Evolutionary conservation across 30 jellyfish, hydroid and myxozoan species (phyloP).

Genomic region (Hydra vulgaris): DNA sequence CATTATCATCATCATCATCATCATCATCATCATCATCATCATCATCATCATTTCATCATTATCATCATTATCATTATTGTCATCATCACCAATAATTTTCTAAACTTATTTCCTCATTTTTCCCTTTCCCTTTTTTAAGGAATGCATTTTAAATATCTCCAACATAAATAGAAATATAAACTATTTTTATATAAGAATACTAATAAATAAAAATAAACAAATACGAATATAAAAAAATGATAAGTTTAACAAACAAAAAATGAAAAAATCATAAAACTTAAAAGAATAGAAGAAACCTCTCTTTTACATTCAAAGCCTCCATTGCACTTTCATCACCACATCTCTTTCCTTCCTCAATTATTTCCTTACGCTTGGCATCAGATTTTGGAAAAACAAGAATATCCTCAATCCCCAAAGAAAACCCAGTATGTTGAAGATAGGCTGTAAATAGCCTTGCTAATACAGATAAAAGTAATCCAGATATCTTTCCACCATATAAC

Average conservation of each 20-base stretch:
- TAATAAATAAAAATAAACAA: no score
- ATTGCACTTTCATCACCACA: conserved; percentile 94
- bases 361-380: conserved; percentile 45
- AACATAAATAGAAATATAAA: no score
- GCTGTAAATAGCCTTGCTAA: conserved; percentile 85
- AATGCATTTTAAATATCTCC: no score
- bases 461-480: conserved; percentile 76
- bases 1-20: no score
- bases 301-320: conserved; percentile 32
- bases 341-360: conserved; percentile 56
- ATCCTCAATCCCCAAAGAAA: conserved; percentile 95
- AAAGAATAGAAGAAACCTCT: not conserved
- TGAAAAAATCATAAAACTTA: not conserved
- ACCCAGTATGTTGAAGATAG: conserved; percentile 69
- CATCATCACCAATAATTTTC: no score
- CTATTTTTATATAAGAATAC: no score
- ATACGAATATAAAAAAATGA: no score
- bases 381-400: conserved; percentile 74
- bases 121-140: no score
- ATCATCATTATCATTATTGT: no score
- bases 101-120: no score
- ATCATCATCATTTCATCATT: no score
- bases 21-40: no score
- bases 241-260: not conserved
- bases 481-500: conserved; percentile 92